Base-by-base conservation (phyloP, 2,797 vertebrate species). In the Myotis findleyi region DNA sequence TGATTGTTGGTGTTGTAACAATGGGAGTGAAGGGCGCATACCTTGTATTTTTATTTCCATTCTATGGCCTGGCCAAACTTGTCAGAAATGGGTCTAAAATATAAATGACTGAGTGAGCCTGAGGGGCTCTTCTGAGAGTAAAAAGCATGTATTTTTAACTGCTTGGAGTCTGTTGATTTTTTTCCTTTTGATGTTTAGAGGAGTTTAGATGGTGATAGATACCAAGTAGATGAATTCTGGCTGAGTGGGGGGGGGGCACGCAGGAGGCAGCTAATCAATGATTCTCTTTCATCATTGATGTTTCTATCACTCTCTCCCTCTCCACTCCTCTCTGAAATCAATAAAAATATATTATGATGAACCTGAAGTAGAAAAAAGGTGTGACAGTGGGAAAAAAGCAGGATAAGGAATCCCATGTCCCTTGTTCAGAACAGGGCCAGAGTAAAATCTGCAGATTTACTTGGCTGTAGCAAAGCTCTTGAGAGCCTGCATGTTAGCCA, bases 191-290 rank as follows among this genome's bases (percentile, higher is more conserved):
- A 93, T 75, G 91, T 59, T 79, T 75, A 62, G 53, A 91, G 7
- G 69, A 21, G 9, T 84, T 71, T 66, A 72, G 55, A 69, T 85
- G 44, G 20, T 21, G 93, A 49, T 81, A 57, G 66, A 76, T 59
- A 59, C 23, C 27, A 86, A 92, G 44, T 36, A 89, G 27, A 25
- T 93, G 64, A 95, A 84, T 93, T 87, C 49, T 59, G 57, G 18
- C 21, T 49, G 18, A 11, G 59, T 27, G 11, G 25, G 33, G 33
- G 33, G 12, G 5, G 25, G 57, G 6, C 27, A 27, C 27, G 57
- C 25, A 59, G 11, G 57, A 59, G 57, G 57, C 11, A 59, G 25
- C 11, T 25, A 59, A 27, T 27, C 57, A 59, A 27, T 59, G 57
- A 59, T 59, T 59, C 12, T 57, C 55, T 59, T 59, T 59, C 55